Percentiles rank a stretch among this genome's conserved stretches.
Conservation (phyloP, 2,888 invertebrate genomes). For the Coelopa pilipes region DNA sequence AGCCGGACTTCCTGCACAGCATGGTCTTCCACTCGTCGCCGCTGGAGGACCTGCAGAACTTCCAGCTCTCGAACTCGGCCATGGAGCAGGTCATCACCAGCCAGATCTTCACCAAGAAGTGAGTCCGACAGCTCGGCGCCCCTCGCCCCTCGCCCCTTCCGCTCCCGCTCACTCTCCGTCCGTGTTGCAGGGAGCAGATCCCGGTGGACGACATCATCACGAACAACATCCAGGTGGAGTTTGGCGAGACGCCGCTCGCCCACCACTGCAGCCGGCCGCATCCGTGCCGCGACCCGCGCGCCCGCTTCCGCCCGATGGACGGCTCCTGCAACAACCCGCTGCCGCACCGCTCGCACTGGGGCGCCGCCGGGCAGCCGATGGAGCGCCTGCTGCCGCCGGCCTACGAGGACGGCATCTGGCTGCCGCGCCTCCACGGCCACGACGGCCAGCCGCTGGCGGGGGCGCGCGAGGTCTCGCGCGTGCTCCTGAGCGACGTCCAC, state of each 20-base stretch:
- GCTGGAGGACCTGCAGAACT: constrained; percentile 64
- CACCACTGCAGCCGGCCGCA: constrained; percentile 64
- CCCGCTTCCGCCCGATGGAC: constrained; percentile 77
- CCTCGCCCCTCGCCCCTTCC: no score
- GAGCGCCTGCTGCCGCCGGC: constrained; percentile 75
- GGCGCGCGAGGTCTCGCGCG: constrained; percentile 75
- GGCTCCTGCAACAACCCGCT: constrained; percentile 85
- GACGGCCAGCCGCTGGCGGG: constrained; percentile 72
- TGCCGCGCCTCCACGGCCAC: constrained; percentile 56
- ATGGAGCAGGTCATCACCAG: constrained; percentile 70
- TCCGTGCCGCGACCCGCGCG: constrained; percentile 65
- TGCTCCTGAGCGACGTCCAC: constrained; percentile 72
- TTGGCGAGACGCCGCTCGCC: constrained; percentile 55
- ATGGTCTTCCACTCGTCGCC: constrained; percentile 62
- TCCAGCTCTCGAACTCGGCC: constrained; percentile 67
- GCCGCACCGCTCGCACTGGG: constrained; percentile 70
- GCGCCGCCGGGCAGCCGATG: constrained; percentile 74
- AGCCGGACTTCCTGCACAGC: constrained; percentile 64
- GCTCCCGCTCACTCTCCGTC: background rate
- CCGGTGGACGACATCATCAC: constrained; percentile 61
- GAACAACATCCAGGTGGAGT: constrained; percentile 62
- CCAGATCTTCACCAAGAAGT: constrained; percentile 68
- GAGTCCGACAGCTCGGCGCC: constrained; percentile 33
- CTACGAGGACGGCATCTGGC: constrained; percentile 73
- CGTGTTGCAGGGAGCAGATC: constrained; percentile 54